phyloP scores from a whole-genome alignment of 2,888 invertebrate species.

The Heliconius erato region DNA sequence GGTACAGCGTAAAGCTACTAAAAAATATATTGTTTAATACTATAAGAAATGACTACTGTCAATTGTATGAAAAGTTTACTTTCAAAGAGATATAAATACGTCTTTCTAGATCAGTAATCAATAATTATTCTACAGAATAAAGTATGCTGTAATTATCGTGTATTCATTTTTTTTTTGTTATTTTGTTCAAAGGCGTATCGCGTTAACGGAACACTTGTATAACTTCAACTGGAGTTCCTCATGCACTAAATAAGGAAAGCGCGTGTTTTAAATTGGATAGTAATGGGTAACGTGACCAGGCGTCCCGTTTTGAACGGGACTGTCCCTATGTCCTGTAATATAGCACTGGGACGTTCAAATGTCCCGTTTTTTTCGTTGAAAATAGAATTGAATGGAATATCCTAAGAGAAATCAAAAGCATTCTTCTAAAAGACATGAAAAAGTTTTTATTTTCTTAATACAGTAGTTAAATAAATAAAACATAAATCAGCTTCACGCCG shows the following conservation, averaged over 20 bases:
- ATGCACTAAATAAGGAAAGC: slow-evolving; percentile 28
- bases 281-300: background rate
- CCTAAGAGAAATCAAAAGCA: too few species aligned
- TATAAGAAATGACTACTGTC: background rate
- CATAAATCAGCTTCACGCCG: too few species aligned
- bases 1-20: too few species aligned
- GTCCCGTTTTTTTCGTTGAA: too few species aligned
- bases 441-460: too few species aligned
- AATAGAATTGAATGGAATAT: too few species aligned
- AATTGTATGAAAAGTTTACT: too few species aligned
- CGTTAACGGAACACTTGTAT: slow-evolving; percentile 37
- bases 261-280: slow-evolving; percentile 25
- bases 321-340: too few species aligned
- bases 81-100: background rate
- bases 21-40: background rate
- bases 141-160: background rate
- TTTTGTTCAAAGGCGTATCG: slow-evolving; percentile 26
- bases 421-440: too few species aligned
- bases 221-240: slow-evolving; percentile 32
- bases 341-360: too few species aligned
- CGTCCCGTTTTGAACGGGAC: too few species aligned
- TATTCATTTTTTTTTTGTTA: slow-evolving; percentile 24
- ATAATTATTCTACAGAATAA: slow-evolving; percentile 6
- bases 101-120: slow-evolving; percentile 36
- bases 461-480: too few species aligned